Evolutionary conservation across 2,797 vertebrate genomes (phyloP).

Genomic region (Kryptopterus vitreolus): DNA sequence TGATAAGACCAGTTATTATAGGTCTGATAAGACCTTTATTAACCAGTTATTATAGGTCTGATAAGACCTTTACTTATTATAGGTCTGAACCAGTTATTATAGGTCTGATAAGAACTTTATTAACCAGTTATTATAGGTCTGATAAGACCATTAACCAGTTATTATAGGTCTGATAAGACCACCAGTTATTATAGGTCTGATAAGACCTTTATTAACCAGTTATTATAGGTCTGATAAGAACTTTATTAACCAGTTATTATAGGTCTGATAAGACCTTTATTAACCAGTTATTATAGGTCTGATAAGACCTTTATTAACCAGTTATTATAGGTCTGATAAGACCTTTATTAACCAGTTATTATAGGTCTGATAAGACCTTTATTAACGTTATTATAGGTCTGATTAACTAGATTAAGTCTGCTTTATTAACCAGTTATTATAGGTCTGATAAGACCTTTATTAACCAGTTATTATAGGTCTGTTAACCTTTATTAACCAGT

Average conservation of each 20-base stretch:
- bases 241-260: background rate
- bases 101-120: too few relatives aligned
- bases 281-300: background rate
- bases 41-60: background rate
- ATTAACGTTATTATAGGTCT: background rate
- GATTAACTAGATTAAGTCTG: too few relatives aligned
- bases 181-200: background rate
- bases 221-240: background rate
- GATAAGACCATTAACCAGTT: too few relatives aligned
- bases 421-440: background rate
- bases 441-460: too few relatives aligned
- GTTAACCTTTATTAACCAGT: background rate
- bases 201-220: too few relatives aligned
- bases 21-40: too few relatives aligned
- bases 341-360: too few relatives aligned
- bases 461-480: background rate
- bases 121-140: background rate
- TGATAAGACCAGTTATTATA: too few relatives aligned
- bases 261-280: too few relatives aligned
- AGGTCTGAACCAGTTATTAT: background rate
- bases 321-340: background rate
- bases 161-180: background rate
- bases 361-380: background rate
- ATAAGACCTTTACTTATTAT: too few relatives aligned
- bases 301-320: too few relatives aligned